These are phyloP conservation scores for Anoplophora glabripennis DNA, from an alignment of 1,140 invertebrate genomes.

Conservation along the genomic window DNA sequence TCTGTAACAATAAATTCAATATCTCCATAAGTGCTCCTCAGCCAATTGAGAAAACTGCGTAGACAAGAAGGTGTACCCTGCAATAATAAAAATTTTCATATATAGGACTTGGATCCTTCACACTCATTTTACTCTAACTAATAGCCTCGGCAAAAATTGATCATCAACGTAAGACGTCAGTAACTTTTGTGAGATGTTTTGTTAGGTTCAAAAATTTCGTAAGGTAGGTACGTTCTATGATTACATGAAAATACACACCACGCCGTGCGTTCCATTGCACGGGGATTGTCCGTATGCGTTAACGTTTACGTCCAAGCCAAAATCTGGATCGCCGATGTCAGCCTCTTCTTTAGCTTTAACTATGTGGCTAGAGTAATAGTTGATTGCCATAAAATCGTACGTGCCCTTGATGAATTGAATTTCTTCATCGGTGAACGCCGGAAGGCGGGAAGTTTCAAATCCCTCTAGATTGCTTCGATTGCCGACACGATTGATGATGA, in stretches of 20 bases:
- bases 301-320: background rate
- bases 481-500: constrained; percentile 56
- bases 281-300: background rate
- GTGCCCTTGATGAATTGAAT: constrained; percentile 49
- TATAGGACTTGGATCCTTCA: no score
- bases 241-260: no score
- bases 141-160: no score
- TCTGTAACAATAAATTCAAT: constrained; percentile 22
- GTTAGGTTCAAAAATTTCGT: no score
- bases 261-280: no score
- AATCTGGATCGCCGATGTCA: background rate
- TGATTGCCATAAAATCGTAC: constrained; percentile 51
- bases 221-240: no score
- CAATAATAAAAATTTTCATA: no score
- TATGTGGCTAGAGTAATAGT: constrained; percentile 49
- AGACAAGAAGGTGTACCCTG: constrained; percentile 31
- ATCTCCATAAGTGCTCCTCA: constrained; percentile 23
- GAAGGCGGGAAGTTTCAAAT: constrained; percentile 55
- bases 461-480: constrained; percentile 52
- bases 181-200: no score
- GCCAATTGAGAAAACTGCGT: constrained; percentile 30
- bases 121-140: no score
- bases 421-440: constrained; percentile 54
- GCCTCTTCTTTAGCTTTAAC: constrained; percentile 2
- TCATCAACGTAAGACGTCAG: no score